Evolutionary conservation across 2,113 vertebrate genomes (phyloP).

Genomic region (Eira barbara): DNA sequence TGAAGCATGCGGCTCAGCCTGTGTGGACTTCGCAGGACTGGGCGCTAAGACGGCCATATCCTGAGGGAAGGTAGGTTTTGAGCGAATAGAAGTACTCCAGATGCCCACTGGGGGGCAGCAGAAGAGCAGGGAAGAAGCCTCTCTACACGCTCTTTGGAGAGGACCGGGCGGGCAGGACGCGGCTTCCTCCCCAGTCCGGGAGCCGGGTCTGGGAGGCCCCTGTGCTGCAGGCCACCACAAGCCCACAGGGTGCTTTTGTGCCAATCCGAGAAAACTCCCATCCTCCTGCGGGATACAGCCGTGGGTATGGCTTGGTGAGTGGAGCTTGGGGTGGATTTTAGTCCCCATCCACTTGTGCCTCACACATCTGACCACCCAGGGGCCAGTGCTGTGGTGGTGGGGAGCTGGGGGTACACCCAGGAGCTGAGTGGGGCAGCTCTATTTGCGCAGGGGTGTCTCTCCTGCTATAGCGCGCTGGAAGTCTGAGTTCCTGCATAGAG

Average conservation of each 20-base stretch:
- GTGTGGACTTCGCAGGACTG: neutral
- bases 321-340: neutral
- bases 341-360: neutral
- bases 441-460: neutral
- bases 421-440: neutral
- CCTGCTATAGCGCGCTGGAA: accelerated
- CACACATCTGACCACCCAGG: neutral
- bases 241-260: neutral
- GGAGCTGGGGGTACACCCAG: neutral
- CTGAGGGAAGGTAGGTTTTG: neutral
- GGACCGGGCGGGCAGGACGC: accelerated
- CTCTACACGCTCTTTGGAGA: accelerated
- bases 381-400: neutral
- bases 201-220: neutral
- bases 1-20: neutral
- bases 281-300: neutral
- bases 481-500: neutral
- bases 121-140: slow-evolving; percentile 23
- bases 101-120: slow-evolving; percentile 31
- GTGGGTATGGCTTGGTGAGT: neutral
- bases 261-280: neutral
- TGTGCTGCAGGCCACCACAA: neutral
- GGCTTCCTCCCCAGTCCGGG: neutral
- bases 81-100: neutral
- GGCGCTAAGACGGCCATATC: accelerated